Evolutionary conservation across 2,113 vertebrate genomes (phyloP).

Genomic region (Oxyruncus cristatus): DNA sequence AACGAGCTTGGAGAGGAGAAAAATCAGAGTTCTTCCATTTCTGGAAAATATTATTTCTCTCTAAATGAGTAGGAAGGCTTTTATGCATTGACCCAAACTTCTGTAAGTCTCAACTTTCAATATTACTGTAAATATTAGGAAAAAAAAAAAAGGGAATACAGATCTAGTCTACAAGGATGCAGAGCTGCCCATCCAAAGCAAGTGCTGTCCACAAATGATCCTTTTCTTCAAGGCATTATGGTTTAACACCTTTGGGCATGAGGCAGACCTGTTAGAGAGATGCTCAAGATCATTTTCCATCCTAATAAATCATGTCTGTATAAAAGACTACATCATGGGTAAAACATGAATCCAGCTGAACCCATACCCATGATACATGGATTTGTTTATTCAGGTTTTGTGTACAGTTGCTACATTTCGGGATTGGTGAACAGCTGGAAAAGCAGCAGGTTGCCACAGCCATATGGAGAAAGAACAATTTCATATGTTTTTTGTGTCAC

Average conservation of each 20-base stretch:
- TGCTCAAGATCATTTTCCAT: neutral
- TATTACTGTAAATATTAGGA: neutral
- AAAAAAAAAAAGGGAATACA: neutral
- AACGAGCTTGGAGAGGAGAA: neutral
- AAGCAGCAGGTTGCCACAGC: neutral
- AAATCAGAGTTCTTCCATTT: neutral
- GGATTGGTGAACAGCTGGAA: slow-evolving; percentile 23
- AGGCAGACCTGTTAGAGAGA: neutral
- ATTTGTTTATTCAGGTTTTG: neutral
- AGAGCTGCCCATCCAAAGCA: neutral
- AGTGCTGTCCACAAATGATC: neutral
- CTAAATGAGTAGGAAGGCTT: neutral
- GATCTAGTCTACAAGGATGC: neutral
- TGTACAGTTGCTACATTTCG: rapidly evolving
- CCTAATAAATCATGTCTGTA: neutral
- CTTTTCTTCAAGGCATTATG: neutral
- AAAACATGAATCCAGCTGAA: neutral
- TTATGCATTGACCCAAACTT: neutral
- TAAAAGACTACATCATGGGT: neutral
- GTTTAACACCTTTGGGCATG: neutral
- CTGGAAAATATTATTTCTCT: neutral
- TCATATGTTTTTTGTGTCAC: neutral
- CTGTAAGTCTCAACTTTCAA: neutral
- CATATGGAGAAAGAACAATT: neutral
- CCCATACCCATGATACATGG: neutral